These are phyloP conservation scores for Phaetusa simplex DNA, from an alignment of 2,113 vertebrate genomes.

Conservation along the genomic window DNA sequence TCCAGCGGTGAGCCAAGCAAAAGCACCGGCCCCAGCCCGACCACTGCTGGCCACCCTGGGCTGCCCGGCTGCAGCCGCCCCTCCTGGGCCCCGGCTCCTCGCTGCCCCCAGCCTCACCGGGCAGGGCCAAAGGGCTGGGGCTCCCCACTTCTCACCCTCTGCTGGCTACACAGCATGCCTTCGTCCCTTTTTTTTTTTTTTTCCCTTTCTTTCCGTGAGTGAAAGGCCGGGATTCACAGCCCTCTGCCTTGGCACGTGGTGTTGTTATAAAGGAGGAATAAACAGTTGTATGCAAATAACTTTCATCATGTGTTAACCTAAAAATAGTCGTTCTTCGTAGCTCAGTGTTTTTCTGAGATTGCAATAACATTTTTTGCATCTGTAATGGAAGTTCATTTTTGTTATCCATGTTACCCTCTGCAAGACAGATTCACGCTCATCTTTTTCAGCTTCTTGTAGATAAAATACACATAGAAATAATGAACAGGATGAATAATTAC, in stretches of 20 bases:
- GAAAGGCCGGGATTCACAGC: neutral
- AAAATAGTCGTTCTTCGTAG: neutral
- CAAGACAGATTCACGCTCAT: neutral
- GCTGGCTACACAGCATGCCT: neutral
- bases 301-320: neutral
- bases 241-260: neutral
- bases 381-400: neutral
- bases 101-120: neutral
- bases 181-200: neutral
- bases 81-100: fast-evolving
- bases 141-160: neutral
- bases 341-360: neutral
- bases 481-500: neutral
- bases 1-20: neutral
- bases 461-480: neutral
- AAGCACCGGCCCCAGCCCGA: neutral
- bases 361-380: neutral
- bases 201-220: neutral
- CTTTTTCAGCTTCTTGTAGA: neutral
- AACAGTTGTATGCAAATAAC: neutral
- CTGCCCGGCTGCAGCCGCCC: neutral
- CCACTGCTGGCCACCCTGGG: neutral
- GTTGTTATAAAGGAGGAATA: neutral
- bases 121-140: neutral
- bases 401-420: neutral